Evolutionary conservation across 1,140 invertebrate genomes (phyloP).

Genomic region (Fopius arisanus): DNA sequence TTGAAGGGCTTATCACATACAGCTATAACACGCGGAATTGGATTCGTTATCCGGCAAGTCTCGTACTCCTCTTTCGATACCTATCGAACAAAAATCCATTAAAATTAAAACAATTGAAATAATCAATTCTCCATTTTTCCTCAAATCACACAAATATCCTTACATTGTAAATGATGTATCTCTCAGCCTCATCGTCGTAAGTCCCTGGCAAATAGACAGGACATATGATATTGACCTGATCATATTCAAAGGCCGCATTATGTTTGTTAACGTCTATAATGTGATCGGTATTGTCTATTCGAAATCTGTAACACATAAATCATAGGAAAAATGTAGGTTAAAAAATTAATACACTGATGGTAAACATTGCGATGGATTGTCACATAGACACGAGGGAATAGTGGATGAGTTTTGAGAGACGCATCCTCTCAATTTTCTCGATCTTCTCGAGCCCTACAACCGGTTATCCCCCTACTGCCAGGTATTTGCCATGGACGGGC

Average conservation of each 20-base stretch:
- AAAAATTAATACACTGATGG: conserved; percentile 5
- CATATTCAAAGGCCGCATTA: conserved; percentile 91
- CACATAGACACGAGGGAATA: conserved; percentile 36
- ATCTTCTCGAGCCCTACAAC: conserved; percentile 43
- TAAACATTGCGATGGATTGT: background rate
- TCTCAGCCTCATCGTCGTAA: conserved; percentile 89
- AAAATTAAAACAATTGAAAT: no score
- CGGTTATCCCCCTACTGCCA: conserved; percentile 48
- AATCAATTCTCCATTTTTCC: no score
- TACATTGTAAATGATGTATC: conserved; percentile 96
- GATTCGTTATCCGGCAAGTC: conserved; percentile 93
- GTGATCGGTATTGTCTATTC: conserved; percentile 97
- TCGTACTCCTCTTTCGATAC: conserved; percentile 95
- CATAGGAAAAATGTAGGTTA: conserved; percentile 35
- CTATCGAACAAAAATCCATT: conserved; percentile 50
- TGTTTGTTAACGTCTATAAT: conserved; percentile 96
- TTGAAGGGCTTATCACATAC: conserved; percentile 95
- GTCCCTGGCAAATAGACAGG: conserved; percentile 88
- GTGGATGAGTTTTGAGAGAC: conserved; percentile 22
- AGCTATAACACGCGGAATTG: conserved; percentile 90
- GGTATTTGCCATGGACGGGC: conserved; percentile 25
- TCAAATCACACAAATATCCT: no score
- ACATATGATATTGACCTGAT: conserved; percentile 96
- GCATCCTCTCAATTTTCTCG: conserved; percentile 18
- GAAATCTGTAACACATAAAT: conserved; percentile 80